Evolutionary conservation across 2,888 invertebrate species (phyloP), one percentile per base, ranked within the genome.

Genomic region (Anodontia alba): DNA sequence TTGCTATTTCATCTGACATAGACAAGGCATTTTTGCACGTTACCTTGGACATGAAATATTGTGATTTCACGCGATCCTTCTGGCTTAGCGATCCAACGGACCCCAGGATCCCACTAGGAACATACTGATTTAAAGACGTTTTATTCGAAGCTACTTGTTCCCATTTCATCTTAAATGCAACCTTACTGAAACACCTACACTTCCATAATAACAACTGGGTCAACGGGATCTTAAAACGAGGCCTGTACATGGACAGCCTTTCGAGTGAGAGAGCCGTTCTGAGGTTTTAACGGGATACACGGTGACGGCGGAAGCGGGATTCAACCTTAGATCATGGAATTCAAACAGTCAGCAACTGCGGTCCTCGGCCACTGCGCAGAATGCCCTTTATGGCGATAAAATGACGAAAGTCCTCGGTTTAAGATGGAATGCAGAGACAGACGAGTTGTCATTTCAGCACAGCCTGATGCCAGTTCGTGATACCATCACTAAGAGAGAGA

Each of bases 11-110:
- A 10, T 71, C 76, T 29, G 76, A 80, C 66, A 83, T 83, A 17
- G 80, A 76, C 43, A 83, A 83, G 69, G 78, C 83, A n/a, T 81
- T 83, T 73, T 67, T 80, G 17, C 36, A 83, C 54, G 62, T 83
- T 33, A 49, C 23, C 10, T 33, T 82, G 31, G 42, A 78, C 42
- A 62, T 76, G 26, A 43, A 67, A n/a, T 71, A 79, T 49, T 67
- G 76, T 42, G 76, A 82, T 54, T 49, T 76, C 31, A 82, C 79
- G 54, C 68, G 73, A 66, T 83, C 80, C 38, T 36, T 80, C 2
- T 83, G 80, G 80, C 42, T 80, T 43, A 54, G 36, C 54, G 83
- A 83, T 54, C 76, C 73, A 10, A 68, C 33, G 33, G 54, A 80
- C 31, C 70, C 71, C 1, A 26, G 67, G 1, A 77, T 80, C 38